phyloP scores from a whole-genome alignment of 2,797 vertebrate species.

The Liasis olivaceus region DNA sequence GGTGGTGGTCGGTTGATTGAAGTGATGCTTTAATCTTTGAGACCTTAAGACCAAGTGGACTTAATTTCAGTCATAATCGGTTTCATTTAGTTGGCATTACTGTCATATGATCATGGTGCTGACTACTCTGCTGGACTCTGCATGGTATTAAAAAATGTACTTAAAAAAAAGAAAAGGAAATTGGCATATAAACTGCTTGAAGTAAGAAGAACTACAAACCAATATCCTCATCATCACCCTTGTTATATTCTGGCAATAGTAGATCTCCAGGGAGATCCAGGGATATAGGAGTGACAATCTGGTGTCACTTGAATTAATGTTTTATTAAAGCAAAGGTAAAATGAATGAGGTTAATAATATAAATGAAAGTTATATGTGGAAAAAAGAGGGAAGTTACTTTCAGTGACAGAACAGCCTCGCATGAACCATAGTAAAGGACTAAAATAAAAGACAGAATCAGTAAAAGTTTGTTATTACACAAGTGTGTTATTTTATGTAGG shows the following conservation, averaged over 20 bases:
- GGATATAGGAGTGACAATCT: not conserved
- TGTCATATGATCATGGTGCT: conserved; percentile 37
- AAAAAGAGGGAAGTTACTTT: not conserved
- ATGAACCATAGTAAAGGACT: not conserved
- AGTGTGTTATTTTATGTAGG: not conserved
- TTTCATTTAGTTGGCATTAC: conserved; percentile 46
- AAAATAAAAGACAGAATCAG: not conserved
- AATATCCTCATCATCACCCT: not conserved
- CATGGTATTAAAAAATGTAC: conserved; percentile 10
- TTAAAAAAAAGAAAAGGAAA: not conserved
- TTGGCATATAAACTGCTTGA: conserved; percentile 20
- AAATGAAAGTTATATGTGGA: not conserved
- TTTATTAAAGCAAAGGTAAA: not conserved
- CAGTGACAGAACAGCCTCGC: not conserved
- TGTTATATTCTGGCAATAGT: not conserved
- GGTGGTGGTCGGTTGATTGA: conserved; percentile 54
- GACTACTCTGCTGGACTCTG: conserved; percentile 41
- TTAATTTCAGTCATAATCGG: conserved; percentile 65
- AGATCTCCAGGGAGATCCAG: conserved; percentile 8
- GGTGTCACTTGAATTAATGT: not conserved
- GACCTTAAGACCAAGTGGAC: conserved; percentile 62
- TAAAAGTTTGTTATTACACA: not conserved
- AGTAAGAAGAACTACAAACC: not conserved
- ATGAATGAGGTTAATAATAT: not conserved
- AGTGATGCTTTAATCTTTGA: conserved; percentile 67